Percentiles rank a stretch among this genome's conserved stretches.
Evolutionary conservation across 1,140 invertebrate genomes (phyloP).

Genomic region (Musca domestica): DNA sequence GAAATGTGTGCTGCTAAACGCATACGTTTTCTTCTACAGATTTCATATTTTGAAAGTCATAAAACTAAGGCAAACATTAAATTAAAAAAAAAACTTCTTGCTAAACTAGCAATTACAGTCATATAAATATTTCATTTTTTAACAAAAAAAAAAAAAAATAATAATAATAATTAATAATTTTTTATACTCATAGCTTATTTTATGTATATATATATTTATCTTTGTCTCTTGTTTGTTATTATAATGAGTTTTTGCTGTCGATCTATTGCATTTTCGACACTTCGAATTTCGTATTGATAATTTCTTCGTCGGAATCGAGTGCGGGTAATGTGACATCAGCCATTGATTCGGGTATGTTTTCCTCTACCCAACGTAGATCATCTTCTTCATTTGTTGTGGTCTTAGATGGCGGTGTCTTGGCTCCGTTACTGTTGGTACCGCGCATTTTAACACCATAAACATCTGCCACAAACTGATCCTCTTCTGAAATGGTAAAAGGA

Average conservation of each 20-base stretch:
- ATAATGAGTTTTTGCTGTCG: neutral
- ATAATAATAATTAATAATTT: too few relatives aligned
- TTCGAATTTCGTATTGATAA: constrained; percentile 85
- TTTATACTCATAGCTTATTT: constrained; percentile 1
- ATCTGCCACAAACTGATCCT: constrained; percentile 80
- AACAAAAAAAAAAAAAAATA: constrained; percentile 6
- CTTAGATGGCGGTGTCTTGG: constrained; percentile 36
- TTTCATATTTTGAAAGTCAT: too few relatives aligned
- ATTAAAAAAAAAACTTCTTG: too few relatives aligned
- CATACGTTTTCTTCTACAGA: too few relatives aligned
- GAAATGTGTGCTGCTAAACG: too few relatives aligned
- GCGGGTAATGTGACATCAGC: constrained; percentile 74
- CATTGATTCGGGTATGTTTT: constrained; percentile 79
- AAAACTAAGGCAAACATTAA: too few relatives aligned
- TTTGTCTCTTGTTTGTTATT: constrained; percentile 1
- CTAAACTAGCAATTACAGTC: too few relatives aligned
- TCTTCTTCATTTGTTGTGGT: constrained; percentile 66
- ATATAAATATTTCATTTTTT: neutral
- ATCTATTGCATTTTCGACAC: constrained; percentile 84
- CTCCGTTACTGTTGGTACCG: constrained; percentile 49
- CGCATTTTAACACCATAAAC: constrained; percentile 82
- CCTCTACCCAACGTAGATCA: constrained; percentile 88
- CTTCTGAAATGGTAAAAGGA: constrained; percentile 56
- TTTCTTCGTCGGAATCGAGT: constrained; percentile 86
- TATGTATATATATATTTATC: constrained; percentile 1